phyloP scores from a whole-genome alignment of 1,140 invertebrate species.

The Capitella teleta region DNA sequence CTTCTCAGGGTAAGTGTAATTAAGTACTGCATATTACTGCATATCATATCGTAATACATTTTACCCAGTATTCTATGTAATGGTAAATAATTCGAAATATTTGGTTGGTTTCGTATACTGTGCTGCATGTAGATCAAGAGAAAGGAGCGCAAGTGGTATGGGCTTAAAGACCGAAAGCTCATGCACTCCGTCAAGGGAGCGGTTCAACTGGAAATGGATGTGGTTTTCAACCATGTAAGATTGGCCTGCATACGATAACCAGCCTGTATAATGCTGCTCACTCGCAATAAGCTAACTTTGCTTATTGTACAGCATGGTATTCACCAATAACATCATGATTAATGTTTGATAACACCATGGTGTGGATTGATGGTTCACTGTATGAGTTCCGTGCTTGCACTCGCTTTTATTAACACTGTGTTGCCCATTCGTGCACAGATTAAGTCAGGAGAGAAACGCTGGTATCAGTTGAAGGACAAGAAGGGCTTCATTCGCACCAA shows the following conservation, averaged over 20 bases:
- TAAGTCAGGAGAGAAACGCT: slow-evolving; percentile 79
- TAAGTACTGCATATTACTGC: background rate
- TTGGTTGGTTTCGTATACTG: background rate
- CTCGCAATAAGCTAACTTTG: too few relatives aligned
- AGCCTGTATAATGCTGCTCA: too few relatives aligned
- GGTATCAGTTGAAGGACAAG: slow-evolving; percentile 95
- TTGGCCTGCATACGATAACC: too few relatives aligned
- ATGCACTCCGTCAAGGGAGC: slow-evolving; percentile 79
- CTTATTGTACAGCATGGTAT: too few relatives aligned
- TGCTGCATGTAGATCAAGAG: slow-evolving; percentile 57
- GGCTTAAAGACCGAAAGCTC: slow-evolving; percentile 92
- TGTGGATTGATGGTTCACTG: too few relatives aligned
- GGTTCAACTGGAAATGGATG: slow-evolving; percentile 81
- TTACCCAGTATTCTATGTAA: background rate
- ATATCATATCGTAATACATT: background rate
- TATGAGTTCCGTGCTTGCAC: too few relatives aligned
- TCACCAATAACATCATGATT: too few relatives aligned
- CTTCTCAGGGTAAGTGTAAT: slow-evolving; percentile 47
- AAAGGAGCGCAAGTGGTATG: slow-evolving; percentile 89
- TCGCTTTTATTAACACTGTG: too few relatives aligned
- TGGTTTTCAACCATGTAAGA: slow-evolving; percentile 82
- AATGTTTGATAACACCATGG: too few relatives aligned
- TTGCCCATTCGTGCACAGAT: slow-evolving; percentile 53
- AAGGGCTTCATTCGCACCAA: slow-evolving; percentile 81
- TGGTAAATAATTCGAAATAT: background rate